Evolutionary conservation across 64 coral and sea anemone genomes (phyloP).

Genomic region (Porites lutea): DNA sequence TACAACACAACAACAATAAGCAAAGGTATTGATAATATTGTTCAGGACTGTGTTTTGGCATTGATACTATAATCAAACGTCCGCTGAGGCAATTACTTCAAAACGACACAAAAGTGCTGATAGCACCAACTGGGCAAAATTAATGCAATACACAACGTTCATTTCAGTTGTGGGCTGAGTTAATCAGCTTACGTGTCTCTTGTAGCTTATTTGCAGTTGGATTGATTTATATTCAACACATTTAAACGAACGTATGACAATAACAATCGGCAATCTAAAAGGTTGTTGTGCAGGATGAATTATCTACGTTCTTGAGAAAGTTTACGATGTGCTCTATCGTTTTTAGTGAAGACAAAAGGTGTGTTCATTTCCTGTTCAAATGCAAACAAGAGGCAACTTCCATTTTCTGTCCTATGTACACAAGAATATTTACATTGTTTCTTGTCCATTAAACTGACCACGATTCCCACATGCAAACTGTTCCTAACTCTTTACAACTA

Average conservation of each 20-base stretch:
- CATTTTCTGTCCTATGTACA: not conserved
- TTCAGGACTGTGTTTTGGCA: no score
- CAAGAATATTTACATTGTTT: not conserved
- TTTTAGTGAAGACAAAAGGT: not conserved
- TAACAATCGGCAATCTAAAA: not conserved
- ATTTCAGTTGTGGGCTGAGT: not conserved
- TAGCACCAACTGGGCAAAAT: no score
- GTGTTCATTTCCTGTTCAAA: constrained; percentile 5
- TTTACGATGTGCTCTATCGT: not conserved
- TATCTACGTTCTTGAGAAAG: not conserved
- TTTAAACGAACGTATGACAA: not conserved
- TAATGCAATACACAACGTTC: no score
- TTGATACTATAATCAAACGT: no score
- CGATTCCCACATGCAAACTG: not conserved
- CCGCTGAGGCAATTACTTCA: no score
- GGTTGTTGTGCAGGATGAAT: not conserved
- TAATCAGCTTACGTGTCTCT: not conserved
- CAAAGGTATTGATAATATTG: no score
- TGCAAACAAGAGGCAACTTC: not conserved
- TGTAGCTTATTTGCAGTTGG: not conserved
- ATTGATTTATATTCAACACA: constrained; percentile 1
- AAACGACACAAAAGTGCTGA: no score
- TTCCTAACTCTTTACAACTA: no score
- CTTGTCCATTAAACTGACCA: not conserved
- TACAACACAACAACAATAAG: no score